Conservation (phyloP, 2,888 invertebrate species). For the Eupithecia abbreviata region DNA sequence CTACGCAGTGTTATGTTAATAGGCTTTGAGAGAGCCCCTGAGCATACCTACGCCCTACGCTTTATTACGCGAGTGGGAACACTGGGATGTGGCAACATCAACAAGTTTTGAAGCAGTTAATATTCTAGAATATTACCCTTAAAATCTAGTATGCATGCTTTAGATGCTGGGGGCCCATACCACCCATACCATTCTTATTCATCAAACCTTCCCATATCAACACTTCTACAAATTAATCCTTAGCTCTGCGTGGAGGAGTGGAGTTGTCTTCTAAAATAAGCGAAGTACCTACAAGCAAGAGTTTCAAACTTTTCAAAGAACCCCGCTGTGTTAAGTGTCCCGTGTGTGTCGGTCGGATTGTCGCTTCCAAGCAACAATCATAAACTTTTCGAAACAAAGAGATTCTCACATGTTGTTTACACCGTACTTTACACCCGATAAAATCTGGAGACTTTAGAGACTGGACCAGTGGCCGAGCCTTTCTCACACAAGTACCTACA, state of each 20-base stretch:
- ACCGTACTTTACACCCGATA: slow-evolving; percentile 9
- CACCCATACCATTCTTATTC: neutral
- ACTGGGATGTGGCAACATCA: neutral
- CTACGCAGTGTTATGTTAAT: slow-evolving; percentile 4
- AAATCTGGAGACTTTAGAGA: slow-evolving; percentile 1
- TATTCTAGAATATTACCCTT: neutral
- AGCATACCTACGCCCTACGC: neutral
- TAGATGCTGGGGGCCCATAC: neutral
- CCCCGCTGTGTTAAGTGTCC: neutral
- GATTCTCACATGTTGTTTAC: slow-evolving; percentile 14
- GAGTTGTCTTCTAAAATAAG: neutral
- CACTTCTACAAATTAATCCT: neutral
- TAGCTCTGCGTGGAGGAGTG: too few relatives aligned
- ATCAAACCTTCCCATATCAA: neutral
- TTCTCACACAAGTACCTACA: neutral
- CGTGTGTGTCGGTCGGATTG: neutral
- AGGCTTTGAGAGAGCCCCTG: neutral
- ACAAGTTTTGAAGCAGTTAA: neutral
- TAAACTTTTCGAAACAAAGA: slow-evolving; percentile 12
- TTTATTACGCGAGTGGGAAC: neutral
- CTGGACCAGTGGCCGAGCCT: neutral
- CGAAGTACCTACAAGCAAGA: neutral
- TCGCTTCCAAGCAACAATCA: slow-evolving; percentile 13
- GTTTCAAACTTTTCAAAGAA: neutral
- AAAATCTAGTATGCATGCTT: neutral